Evolutionary conservation across 2,888 invertebrate species (phyloP).

Genomic region (Amphipoea oculea): DNA sequence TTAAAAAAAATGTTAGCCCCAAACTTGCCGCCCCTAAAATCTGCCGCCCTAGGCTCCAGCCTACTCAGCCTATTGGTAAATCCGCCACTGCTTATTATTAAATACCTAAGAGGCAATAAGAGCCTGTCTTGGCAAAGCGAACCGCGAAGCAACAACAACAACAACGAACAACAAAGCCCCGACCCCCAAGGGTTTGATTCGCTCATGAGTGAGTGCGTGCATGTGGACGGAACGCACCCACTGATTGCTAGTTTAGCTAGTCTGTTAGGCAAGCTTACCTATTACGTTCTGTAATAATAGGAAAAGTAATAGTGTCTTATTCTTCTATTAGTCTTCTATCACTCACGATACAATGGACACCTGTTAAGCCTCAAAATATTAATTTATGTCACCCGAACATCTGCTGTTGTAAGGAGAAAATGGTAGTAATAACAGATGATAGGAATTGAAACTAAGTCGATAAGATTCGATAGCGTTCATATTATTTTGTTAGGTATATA

Average conservation of each 20-base stretch:
- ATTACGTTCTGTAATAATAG: no score
- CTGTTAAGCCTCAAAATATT: background rate
- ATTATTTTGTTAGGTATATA: conserved; percentile 52
- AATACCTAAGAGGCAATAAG: background rate
- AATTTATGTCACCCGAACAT: conserved; percentile 9
- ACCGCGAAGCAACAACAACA: background rate
- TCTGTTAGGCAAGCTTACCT: no score
- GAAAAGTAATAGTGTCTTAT: no score
- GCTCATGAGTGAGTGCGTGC: background rate
- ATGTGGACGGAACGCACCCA: background rate
- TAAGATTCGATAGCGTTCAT: conserved; percentile 59
- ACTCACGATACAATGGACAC: background rate
- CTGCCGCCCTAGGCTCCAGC: no score
- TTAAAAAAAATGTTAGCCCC: no score
- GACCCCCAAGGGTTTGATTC: background rate
- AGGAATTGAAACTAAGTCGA: conserved; percentile 51
- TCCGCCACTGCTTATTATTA: background rate
- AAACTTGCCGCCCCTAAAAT: no score
- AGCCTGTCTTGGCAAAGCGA: background rate
- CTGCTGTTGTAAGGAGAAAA: conserved; percentile 30
- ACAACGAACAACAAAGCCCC: no score
- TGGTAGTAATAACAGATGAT: conserved; percentile 40
- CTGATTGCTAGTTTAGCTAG: no score
- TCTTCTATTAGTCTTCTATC: background rate
- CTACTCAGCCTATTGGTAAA: no score